Base-by-base conservation (phyloP, 2,113 vertebrate species). In the Onychorhynchus coronatus region DNA sequence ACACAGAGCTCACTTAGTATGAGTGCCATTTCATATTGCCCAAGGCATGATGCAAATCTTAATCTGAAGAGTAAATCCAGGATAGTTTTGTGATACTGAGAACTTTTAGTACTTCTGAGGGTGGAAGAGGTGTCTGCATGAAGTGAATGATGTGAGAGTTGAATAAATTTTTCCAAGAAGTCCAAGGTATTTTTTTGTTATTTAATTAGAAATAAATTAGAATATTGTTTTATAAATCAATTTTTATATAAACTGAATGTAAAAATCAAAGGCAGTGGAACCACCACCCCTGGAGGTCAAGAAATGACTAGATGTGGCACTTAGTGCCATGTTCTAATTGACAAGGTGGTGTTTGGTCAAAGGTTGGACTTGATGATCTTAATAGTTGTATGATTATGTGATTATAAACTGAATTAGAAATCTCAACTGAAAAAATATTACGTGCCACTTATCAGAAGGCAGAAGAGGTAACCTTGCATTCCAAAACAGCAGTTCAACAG, bases 331-430 rank as follows among this genome's bases (percentile, higher is more conserved):
- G 42, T 31, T 41, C 24, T 25, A 24, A 12, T 11, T 41, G 66
- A 9, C 16, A 35, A 25, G 10, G 22, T 42, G 39, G 21, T 31
- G 17, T 58, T 80, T 10, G 9, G 14, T 42, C 17, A 66, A 11
- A 65, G 28, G 24, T 24, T 31, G 41, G 31, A 37, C 8, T 50
- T 73, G 42, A 33, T 42, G 25, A 50, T 9, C 25, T 58, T 81
- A 1, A 0, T 42, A 5, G 4, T 28, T 66, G 22, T 50, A 11
- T 50, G 14, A 28, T 27, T 16, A 3, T 8, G 18, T 50, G 31
- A 44, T 65, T 80, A 31, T 42, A 28, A 77, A 50, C 39, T 37
- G 33, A 95, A 41, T 24, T 80, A 61, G 50, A 95, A 73, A 65
- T 58, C 58, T 50, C 11, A 52, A 2, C 16, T 66, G 37, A 76